Evolutionary conservation across 1,140 invertebrate species (phyloP).

Genomic region (Theocolax elegans): DNA sequence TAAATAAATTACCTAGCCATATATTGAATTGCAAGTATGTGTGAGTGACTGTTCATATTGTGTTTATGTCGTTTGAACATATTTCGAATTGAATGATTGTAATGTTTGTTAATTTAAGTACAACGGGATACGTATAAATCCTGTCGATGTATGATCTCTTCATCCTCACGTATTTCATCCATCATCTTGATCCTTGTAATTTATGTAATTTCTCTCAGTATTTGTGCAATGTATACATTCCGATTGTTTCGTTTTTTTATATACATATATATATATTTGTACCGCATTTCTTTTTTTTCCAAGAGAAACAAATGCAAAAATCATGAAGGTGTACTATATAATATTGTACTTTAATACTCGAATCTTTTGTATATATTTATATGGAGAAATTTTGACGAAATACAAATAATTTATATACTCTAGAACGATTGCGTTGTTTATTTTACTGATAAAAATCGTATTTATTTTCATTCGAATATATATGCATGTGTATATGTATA

Average conservation of each 20-base stretch:
- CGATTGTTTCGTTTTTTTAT: constrained; percentile 41
- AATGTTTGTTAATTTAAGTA: constrained; percentile 45
- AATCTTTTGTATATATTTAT: constrained; percentile 68
- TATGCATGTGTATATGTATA: no score
- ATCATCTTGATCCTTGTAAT: constrained; percentile 46
- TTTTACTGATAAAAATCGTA: constrained; percentile 61
- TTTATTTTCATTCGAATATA: constrained; percentile 64
- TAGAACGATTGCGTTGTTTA: constrained; percentile 40
- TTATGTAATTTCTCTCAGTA: constrained; percentile 55
- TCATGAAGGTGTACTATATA: constrained; percentile 41
- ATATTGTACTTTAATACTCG: constrained; percentile 54
- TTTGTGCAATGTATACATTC: constrained; percentile 66
- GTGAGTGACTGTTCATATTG: constrained; percentile 65
- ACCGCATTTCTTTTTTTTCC: no score
- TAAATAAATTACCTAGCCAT: no score
- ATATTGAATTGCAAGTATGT: constrained; percentile 63
- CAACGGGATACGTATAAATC: no score
- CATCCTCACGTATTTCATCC: constrained; percentile 5
- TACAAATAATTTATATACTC: constrained; percentile 68
- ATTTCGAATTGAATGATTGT: constrained; percentile 35
- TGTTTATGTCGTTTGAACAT: constrained; percentile 42
- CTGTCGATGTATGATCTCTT: no score
- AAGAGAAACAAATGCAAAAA: constrained; percentile 5
- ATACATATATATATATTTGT: constrained; percentile 4
- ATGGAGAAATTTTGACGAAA: constrained; percentile 60